These are phyloP conservation scores for Falco peregrinus DNA, from an alignment of 2,797 vertebrate species.

Conservation along the genomic window DNA sequence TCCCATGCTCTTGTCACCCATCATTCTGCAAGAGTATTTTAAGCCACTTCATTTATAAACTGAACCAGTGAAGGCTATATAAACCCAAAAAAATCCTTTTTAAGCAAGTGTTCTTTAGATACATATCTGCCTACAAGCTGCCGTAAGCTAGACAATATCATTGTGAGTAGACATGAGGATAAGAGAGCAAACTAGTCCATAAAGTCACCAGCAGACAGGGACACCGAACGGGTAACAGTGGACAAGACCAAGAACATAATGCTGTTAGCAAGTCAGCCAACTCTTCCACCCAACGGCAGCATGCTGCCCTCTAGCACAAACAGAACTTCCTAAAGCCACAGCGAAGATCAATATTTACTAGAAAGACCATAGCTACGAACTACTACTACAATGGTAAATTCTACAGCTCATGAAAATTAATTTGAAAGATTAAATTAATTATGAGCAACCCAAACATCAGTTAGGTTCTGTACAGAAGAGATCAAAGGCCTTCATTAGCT, in stretches of 20 bases:
- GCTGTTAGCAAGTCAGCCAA: background rate
- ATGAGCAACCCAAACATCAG: constrained; percentile 43
- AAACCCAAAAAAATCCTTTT: background rate
- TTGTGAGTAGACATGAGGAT: background rate
- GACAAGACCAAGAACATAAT: background rate
- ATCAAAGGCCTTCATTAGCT: constrained; percentile 50
- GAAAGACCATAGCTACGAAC: background rate
- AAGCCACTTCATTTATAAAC: background rate
- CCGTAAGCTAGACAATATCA: background rate
- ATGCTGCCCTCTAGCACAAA: background rate
- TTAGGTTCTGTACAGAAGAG: constrained; percentile 25
- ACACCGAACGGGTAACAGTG: background rate
- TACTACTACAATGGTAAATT: background rate
- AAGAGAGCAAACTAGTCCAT: background rate
- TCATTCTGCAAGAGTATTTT: background rate
- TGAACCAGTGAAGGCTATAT: background rate
- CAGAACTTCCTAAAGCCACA: background rate
- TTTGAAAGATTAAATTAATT: constrained; percentile 51
- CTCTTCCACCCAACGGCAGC: background rate
- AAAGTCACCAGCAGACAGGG: background rate
- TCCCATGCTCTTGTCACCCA: background rate
- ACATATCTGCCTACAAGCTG: background rate
- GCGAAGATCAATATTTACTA: background rate
- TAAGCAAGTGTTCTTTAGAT: background rate
- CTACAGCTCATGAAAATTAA: background rate